These are phyloP conservation scores for Dendrolimus pini DNA, from an alignment of 2,888 invertebrate genomes.

Conservation along the genomic window DNA sequence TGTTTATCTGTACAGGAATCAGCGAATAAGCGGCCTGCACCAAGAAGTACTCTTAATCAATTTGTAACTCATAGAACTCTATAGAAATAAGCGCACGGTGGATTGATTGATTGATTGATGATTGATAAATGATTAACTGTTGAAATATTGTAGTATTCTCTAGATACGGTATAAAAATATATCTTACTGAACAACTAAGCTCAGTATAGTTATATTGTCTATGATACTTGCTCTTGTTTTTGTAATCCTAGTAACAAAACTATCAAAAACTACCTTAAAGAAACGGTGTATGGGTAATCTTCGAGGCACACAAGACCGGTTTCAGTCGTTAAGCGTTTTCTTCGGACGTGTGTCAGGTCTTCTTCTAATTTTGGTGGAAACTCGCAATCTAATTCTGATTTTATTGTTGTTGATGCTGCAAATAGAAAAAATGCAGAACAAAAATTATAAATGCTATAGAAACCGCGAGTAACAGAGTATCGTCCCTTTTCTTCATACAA, in stretches of 20 bases:
- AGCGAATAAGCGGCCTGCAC: no score
- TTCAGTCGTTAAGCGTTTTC: conserved; percentile 59
- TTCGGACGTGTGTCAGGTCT: conserved; percentile 54
- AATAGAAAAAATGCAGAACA: not conserved
- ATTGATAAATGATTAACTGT: no score
- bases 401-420: conserved; percentile 27
- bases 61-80: no score
- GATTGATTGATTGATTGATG: no score
- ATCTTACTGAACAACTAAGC: no score
- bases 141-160: no score
- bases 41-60: no score
- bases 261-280: conserved; percentile 42
- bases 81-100: no score
- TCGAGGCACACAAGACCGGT: conserved; percentile 62
- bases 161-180: no score
- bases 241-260: conserved; percentile 4
- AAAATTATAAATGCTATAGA: not conserved
- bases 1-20: no score
- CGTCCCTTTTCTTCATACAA: no score
- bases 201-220: no score
- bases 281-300: conserved; percentile 66
- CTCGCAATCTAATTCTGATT: conserved; percentile 56
- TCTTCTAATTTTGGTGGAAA: conserved; percentile 63
- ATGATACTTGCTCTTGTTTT: not conserved
- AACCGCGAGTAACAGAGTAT: not conserved